These are phyloP conservation scores for Arnoldichthys spilopterus DNA, from an alignment of 2,797 vertebrate species.

Conservation along the genomic window DNA sequence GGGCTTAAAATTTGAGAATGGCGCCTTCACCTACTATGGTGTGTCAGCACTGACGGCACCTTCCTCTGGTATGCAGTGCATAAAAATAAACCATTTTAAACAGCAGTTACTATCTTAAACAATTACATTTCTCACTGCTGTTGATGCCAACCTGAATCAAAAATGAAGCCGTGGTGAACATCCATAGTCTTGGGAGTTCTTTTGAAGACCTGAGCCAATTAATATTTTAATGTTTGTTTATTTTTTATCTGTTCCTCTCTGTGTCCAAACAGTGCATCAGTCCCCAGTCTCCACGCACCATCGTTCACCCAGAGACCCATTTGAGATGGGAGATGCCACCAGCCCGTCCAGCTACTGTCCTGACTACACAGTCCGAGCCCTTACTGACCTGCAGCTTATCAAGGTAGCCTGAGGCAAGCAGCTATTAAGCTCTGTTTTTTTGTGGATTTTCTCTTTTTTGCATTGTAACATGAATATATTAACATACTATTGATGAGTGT, in stretches of 20 bases:
- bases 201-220: neutral
- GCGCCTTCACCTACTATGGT: conserved; percentile 92
- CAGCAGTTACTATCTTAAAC: neutral
- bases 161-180: neutral
- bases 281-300: conserved; percentile 83
- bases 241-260: neutral
- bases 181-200: neutral
- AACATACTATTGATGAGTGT: neutral
- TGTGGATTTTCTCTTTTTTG: neutral
- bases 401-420: conserved; percentile 67
- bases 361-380: conserved; percentile 92
- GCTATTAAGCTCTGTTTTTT: neutral
- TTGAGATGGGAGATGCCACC: conserved; percentile 78
- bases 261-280: conserved; percentile 78
- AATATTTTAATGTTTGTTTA: no score
- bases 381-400: conserved; percentile 91
- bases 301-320: conserved; percentile 76
- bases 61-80: conserved; percentile 80
- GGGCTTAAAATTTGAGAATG: conserved; percentile 91
- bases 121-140: no score
- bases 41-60: conserved; percentile 86
- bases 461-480: neutral
- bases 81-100: neutral
- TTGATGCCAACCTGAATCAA: neutral
- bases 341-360: conserved; percentile 85